Conservation (phyloP, 2,113 vertebrate species). For the Ardeotis arabs region DNA sequence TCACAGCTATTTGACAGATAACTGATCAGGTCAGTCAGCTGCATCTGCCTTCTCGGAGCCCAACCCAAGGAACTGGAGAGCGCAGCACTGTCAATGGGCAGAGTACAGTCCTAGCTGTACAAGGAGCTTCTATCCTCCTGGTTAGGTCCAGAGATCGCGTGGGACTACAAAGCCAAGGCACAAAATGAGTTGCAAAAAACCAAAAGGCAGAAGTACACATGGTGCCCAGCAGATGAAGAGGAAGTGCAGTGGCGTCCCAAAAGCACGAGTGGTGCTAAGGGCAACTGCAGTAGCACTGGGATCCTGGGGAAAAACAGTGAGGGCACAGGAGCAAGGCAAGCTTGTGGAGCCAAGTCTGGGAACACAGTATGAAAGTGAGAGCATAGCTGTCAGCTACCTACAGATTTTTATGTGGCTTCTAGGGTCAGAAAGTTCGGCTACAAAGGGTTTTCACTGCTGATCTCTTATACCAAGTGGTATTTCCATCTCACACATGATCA, state of each 20-base stretch:
- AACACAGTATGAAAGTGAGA: not conserved
- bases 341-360: not conserved
- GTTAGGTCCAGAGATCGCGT: not conserved
- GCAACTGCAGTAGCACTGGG: not conserved
- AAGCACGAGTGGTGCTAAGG: not conserved
- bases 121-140: not conserved
- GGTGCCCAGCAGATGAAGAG: not conserved
- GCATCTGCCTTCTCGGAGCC: not conserved
- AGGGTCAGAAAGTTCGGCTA: not conserved
- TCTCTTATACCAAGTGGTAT: not conserved
- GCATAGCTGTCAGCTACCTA: not conserved
- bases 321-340: not conserved
- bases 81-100: not conserved
- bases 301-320: not conserved
- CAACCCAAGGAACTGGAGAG: not conserved
- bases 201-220: not conserved
- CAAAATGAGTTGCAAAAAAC: not conserved
- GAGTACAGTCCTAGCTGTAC: not conserved
- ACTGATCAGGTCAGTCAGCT: not conserved
- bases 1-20: not conserved
- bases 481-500: not conserved
- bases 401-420: not conserved
- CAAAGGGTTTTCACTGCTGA: not conserved
- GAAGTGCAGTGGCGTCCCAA: not conserved
- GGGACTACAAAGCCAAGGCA: not conserved